A percentile compares a stretch with the other conserved stretches of the same genome.
phyloP scores from a whole-genome alignment of 2,888 invertebrate genomes.

The Tetragnatha montana region DNA sequence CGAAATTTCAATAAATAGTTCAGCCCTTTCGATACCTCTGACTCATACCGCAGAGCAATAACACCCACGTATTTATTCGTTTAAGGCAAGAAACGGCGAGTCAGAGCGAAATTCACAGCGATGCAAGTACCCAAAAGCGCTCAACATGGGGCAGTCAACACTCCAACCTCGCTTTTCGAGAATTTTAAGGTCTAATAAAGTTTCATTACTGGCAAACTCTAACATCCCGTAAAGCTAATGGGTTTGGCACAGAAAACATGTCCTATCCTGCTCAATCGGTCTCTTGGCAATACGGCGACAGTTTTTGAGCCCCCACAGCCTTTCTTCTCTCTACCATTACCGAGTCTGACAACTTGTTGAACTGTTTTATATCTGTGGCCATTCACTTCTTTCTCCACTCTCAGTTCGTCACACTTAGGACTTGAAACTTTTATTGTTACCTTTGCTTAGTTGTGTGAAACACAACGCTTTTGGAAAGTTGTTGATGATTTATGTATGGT shows the following conservation, averaged over 20 bases:
- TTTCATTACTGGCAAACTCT: conserved; percentile 13
- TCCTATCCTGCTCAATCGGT: conserved; percentile 14
- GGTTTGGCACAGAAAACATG: conserved; percentile 18
- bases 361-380: conserved; percentile 1
- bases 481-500: conserved; percentile 23
- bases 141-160: too few relatives aligned
- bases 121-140: too few relatives aligned
- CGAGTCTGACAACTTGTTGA: conserved; percentile 2
- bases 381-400: neutral
- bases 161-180: neutral
- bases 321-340: conserved; percentile 26
- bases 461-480: conserved; percentile 39
- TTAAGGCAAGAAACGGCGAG: too few relatives aligned
- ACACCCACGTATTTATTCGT: too few relatives aligned
- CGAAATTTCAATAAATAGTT: too few relatives aligned
- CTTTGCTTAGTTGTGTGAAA: conserved; percentile 34
- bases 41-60: too few relatives aligned
- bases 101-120: too few relatives aligned
- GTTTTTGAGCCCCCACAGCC: conserved; percentile 21
- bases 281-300: conserved; percentile 17
- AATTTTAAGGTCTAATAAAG: conserved; percentile 12
- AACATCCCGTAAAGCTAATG: conserved; percentile 13
- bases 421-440: conserved; percentile 13
- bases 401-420: conserved; percentile 11
- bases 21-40: too few relatives aligned